Evolutionary conservation across 1,140 invertebrate genomes (phyloP).

Genomic region (Pseudoatta argentina): DNA sequence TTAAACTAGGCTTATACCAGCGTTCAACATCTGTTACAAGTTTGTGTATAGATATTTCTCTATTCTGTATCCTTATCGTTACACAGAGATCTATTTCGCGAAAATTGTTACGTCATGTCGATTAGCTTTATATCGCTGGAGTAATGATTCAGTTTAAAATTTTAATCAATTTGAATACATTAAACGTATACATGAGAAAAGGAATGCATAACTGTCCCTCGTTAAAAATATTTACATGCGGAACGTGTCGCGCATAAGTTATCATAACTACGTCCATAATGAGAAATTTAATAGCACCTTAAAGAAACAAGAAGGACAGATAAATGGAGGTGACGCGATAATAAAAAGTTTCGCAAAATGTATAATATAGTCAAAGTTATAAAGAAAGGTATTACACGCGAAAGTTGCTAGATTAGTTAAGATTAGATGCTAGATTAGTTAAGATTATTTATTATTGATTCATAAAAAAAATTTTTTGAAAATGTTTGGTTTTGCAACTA

Average conservation of each 20-base stretch:
- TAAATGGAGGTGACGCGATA: not conserved
- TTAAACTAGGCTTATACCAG: constrained; percentile 74
- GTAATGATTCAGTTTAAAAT: not conserved
- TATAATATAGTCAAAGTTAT: not conserved
- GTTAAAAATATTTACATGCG: constrained; percentile 4
- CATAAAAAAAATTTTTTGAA: not conserved
- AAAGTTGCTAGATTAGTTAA: not conserved
- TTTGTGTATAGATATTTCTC: constrained; percentile 4
- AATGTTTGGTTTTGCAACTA: not conserved
- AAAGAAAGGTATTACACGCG: not conserved
- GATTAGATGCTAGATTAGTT: too few relatives aligned
- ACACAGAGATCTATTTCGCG: constrained; percentile 22
- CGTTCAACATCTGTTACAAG: constrained; percentile 49
- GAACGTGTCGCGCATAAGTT: not conserved
- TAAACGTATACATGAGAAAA: not conserved
- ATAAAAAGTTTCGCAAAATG: not conserved
- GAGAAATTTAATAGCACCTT: not conserved
- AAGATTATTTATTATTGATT: not conserved
- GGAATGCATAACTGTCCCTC: not conserved
- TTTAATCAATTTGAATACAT: constrained; percentile 6
- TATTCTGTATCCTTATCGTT: constrained; percentile 28
- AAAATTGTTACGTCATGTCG: constrained; percentile 25
- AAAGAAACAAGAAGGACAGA: not conserved
- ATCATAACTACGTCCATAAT: not conserved
- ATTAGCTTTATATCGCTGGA: not conserved